These are phyloP conservation scores for Fragum fragum DNA, from an alignment of 2,888 invertebrate species.

Conservation along the genomic window DNA sequence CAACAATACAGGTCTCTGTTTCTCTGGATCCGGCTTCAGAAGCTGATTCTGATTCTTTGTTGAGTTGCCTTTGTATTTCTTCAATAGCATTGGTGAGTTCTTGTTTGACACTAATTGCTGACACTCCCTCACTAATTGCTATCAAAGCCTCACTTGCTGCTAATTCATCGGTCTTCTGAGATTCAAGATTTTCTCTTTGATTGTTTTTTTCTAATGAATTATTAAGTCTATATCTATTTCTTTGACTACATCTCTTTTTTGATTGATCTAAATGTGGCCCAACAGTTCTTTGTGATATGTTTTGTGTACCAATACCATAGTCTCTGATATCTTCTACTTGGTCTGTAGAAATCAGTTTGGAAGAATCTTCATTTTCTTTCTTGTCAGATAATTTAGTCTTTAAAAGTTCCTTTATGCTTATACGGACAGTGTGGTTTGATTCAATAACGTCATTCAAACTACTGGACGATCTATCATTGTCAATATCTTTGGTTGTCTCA, in stretches of 20 bases:
- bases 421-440: not conserved
- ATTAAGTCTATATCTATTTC: not conserved
- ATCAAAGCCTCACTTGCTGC: conserved; percentile 53
- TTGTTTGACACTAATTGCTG: not conserved
- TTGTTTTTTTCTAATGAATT: not conserved
- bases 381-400: not conserved
- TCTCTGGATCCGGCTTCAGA: not conserved
- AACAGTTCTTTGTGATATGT: not conserved
- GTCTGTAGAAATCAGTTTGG: not conserved
- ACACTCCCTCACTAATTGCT: conserved; percentile 45
- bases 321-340: not conserved
- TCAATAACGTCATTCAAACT: not conserved
- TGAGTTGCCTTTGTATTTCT: not conserved
- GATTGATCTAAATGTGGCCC: not conserved
- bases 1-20: not conserved
- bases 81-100: not conserved
- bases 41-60: not conserved
- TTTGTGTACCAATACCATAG: no score
- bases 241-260: not conserved
- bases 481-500: not conserved
- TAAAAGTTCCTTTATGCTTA: not conserved
- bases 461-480: not conserved
- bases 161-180: conserved; percentile 46
- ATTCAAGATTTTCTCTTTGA: not conserved
- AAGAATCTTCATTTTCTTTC: not conserved